Evolutionary conservation across 1,140 invertebrate species (phyloP).

Genomic region (Colletes latitarsis): DNA sequence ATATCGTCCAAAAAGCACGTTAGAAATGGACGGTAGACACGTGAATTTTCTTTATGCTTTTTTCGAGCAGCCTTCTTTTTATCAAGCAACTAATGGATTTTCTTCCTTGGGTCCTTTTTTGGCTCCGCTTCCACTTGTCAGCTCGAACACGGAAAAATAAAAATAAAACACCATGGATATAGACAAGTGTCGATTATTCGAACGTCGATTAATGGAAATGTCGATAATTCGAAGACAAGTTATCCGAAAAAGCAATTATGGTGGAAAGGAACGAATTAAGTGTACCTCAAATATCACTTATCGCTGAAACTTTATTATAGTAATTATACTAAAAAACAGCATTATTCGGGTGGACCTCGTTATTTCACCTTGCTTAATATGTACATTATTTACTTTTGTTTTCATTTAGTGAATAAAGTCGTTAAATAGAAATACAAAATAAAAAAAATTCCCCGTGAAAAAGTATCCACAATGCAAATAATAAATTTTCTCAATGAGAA

Average conservation of each 20-base stretch:
- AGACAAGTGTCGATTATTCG: constrained; percentile 36
- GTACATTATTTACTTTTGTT: too few species aligned
- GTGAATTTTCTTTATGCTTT: neutral
- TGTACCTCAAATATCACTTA: neutral
- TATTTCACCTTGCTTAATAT: too few species aligned
- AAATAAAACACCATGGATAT: constrained; percentile 3
- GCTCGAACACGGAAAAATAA: constrained; percentile 16
- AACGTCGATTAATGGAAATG: constrained; percentile 29
- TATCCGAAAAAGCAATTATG: constrained; percentile 24
- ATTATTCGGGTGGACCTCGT: too few species aligned
- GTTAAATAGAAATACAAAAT: too few species aligned
- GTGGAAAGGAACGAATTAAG: neutral
- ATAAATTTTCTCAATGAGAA: too few species aligned
- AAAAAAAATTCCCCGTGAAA: too few species aligned
- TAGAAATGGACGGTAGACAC: neutral
- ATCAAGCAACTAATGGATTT: constrained; percentile 32
- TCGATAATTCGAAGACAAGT: constrained; percentile 26
- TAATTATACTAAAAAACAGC: too few species aligned
- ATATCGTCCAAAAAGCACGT: neutral
- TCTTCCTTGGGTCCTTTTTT: constrained; percentile 1
- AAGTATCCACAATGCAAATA: too few species aligned
- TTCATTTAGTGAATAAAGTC: too few species aligned
- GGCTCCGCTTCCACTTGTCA: neutral
- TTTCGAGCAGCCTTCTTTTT: constrained; percentile 4
- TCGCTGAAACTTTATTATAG: neutral